Conservation (phyloP, 1,140 invertebrate genomes). For the Drosophila mayri region DNA sequence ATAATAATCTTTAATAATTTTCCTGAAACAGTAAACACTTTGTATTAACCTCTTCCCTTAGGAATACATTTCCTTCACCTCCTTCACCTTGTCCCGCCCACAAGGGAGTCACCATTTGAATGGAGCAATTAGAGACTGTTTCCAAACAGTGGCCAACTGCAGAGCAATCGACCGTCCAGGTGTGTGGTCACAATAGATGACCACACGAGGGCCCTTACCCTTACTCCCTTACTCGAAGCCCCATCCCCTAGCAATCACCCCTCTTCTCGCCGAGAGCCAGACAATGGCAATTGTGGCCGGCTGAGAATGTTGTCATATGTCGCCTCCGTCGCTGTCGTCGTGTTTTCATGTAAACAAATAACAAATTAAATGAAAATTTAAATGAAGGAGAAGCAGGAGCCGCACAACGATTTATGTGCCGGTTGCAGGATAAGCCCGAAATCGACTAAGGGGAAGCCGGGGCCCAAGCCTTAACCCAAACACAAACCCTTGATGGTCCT, state of each 20-base stretch:
- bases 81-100: background rate
- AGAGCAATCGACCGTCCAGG: conserved; percentile 42
- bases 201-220: conserved; percentile 28
- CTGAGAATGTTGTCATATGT: conserved; percentile 83
- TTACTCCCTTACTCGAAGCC: conserved; percentile 2
- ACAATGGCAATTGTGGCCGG: conserved; percentile 80
- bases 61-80: conserved; percentile 7
- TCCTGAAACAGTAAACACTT: background rate
- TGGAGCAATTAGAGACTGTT: conserved; percentile 72
- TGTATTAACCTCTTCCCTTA: background rate
- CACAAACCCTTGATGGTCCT: conserved; percentile 44
- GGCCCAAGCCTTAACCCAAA: background rate
- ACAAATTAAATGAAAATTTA: conserved; percentile 84
- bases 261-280: conserved; percentile 47
- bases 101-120: conserved; percentile 30
- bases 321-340: conserved; percentile 69
- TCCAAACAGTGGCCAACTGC: conserved; percentile 70
- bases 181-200: conserved; percentile 65
- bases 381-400: conserved; percentile 65
- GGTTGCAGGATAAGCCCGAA: conserved; percentile 72
- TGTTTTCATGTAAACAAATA: conserved; percentile 84
- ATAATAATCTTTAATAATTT: background rate
- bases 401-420: conserved; percentile 73
- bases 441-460: conserved; percentile 24
- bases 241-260: conserved; percentile 11